Percentiles rank a stretch among this genome's conserved stretches.
Evolutionary conservation across 2,797 vertebrate species (phyloP).

Genomic region (Somateria mollissima): DNA sequence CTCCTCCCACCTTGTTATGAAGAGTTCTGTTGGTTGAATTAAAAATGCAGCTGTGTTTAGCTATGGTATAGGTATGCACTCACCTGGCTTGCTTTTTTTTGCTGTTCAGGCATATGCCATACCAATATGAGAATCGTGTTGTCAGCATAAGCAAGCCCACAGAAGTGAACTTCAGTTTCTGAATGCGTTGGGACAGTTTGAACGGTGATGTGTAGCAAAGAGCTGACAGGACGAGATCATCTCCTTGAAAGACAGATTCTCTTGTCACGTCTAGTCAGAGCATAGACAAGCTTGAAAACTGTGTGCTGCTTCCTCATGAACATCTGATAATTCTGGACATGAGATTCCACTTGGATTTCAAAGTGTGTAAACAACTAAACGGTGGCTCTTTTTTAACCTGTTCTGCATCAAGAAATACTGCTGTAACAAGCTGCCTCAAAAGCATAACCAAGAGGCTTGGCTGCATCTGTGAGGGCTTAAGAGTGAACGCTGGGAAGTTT

Average conservation of each 20-base stretch:
- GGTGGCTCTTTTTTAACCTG: not conserved
- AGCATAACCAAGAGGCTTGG: not conserved
- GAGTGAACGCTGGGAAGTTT: not conserved
- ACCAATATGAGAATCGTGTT: accelerated
- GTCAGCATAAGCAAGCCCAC: not conserved
- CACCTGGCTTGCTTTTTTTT: not conserved
- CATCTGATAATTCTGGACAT: not conserved
- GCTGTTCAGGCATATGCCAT: not conserved
- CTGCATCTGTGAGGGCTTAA: not conserved
- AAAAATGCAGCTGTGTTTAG: not conserved
- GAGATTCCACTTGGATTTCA: not conserved
- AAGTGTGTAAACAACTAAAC: not conserved
- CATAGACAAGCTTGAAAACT: not conserved
- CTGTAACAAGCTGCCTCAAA: not conserved
- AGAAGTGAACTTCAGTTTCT: not conserved
- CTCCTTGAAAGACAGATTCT: not conserved
- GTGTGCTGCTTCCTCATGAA: not conserved
- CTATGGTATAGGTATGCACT: not conserved
- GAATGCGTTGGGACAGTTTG: not conserved
- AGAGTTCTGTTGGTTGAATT: not conserved
- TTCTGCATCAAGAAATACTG: not conserved
- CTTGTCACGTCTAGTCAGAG: not conserved
- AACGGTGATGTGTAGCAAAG: not conserved
- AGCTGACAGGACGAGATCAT: not conserved
- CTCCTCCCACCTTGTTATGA: not conserved